Percentiles rank a stretch among this genome's conserved stretches.
These are phyloP conservation scores for Dendronephthya gigantea DNA, from an alignment of 64 coral and sea anemone genomes.

Conservation along the genomic window DNA sequence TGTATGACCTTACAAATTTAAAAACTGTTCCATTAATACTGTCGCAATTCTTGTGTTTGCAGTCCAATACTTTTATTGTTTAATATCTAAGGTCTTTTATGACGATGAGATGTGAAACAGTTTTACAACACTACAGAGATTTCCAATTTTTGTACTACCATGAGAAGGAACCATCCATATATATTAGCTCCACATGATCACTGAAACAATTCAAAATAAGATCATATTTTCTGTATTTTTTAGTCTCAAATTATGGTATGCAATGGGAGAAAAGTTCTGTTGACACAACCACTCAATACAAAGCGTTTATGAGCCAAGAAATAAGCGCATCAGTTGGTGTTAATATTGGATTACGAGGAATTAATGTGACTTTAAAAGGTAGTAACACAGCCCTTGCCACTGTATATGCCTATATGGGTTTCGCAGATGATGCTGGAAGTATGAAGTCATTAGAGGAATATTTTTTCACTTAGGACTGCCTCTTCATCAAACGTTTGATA, in stretches of 20 bases:
- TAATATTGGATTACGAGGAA: slow-evolving; percentile 12
- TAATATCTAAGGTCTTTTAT: too few relatives aligned
- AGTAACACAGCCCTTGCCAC: background rate
- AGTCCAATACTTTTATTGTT: too few relatives aligned
- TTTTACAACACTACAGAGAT: too few relatives aligned
- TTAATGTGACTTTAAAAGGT: slow-evolving; percentile 7
- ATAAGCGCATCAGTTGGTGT: background rate
- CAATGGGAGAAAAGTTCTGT: background rate
- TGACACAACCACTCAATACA: background rate
- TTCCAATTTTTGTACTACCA: too few relatives aligned
- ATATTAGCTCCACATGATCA: background rate
- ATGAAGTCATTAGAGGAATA: too few relatives aligned
- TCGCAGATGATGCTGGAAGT: too few relatives aligned
- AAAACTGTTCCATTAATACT: too few relatives aligned
- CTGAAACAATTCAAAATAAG: background rate
- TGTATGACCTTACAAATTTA: too few relatives aligned
- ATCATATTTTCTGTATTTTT: background rate
- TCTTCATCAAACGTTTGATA: background rate
- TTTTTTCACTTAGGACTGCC: background rate
- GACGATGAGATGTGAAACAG: background rate
- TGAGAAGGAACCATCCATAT: background rate
- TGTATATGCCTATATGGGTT: too few relatives aligned
- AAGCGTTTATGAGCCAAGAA: slow-evolving; percentile 11
- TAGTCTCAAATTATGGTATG: slow-evolving; percentile 6
- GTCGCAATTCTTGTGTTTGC: too few relatives aligned